phyloP scores from a whole-genome alignment of 2,113 vertebrate species.

The Trachemys scripta region DNA sequence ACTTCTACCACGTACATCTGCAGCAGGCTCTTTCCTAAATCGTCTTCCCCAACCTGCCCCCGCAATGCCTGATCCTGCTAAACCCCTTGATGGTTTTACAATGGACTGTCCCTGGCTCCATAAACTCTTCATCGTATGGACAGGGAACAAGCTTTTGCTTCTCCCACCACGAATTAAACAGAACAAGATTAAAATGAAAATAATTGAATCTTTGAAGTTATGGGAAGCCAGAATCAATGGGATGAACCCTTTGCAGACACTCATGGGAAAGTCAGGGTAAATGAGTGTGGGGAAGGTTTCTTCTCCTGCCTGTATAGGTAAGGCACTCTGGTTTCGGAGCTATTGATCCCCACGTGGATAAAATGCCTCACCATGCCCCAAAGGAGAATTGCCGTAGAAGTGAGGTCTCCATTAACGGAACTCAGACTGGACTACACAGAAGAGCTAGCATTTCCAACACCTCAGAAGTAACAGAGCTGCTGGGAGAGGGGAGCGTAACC shows the following conservation, averaged over 20 bases:
- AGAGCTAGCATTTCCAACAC: not conserved
- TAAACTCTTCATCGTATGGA: not conserved
- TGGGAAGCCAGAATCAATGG: not conserved
- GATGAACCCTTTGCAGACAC: not conserved
- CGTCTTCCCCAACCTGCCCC: not conserved
- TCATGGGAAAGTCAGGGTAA: not conserved
- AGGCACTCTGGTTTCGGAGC: not conserved
- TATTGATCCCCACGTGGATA: not conserved
- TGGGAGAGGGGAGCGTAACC: not conserved
- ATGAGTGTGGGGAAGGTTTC: not conserved
- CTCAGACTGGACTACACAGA: not conserved
- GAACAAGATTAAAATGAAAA: not conserved
- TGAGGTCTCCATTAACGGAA: not conserved
- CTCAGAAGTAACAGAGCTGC: not conserved
- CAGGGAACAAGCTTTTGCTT: not conserved
- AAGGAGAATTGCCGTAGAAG: not conserved
- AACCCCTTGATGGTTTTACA: not conserved
- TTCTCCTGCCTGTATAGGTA: not conserved
- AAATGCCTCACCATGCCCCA: not conserved
- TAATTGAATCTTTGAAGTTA: not conserved
- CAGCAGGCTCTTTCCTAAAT: not conserved
- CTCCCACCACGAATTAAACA: not conserved
- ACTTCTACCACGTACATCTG: not conserved
- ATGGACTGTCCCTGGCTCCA: not conserved
- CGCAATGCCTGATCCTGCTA: not conserved